phyloP scores from a whole-genome alignment of 2,113 vertebrate species.

The cattle (Bos taurus) region DNA sequence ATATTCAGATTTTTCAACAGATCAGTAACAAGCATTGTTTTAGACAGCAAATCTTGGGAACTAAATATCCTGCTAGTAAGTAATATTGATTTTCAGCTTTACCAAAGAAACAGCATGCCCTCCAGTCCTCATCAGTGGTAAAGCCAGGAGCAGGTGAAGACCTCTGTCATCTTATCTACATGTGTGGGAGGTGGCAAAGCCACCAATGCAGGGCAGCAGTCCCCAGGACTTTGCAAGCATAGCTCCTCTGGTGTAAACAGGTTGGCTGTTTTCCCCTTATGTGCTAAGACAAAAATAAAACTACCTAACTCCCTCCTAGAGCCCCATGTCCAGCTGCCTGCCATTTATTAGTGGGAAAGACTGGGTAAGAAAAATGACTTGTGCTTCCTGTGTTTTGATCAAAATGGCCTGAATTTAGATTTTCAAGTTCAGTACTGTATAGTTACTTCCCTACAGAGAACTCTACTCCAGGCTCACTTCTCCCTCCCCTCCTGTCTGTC shows the following conservation, averaged over 20 bases:
- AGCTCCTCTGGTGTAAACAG: background rate
- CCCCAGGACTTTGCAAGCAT: background rate
- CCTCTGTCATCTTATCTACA: background rate
- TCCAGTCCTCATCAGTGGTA: background rate
- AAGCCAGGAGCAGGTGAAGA: background rate
- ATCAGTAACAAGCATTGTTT: background rate
- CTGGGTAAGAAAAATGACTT: background rate
- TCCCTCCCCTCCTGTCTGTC: background rate
- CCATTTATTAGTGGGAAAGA: conserved; percentile 4
- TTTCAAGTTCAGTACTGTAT: background rate
- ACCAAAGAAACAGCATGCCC: background rate
- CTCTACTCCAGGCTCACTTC: background rate
- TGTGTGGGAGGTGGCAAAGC: conserved; percentile 6
- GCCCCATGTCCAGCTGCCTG: conserved; percentile 18
- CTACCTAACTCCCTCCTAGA: background rate
- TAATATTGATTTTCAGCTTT: background rate
- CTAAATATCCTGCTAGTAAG: background rate
- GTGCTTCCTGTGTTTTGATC: background rate
- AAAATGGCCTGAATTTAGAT: conserved; percentile 1
- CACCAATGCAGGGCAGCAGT: background rate
- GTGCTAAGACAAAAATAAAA: conserved; percentile 53
- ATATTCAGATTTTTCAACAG: background rate
- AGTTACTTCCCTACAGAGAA: background rate
- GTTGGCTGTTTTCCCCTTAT: background rate
- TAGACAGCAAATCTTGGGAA: background rate